Evolutionary conservation across 2,888 invertebrate genomes (phyloP).

Genomic region (Xestia c-nigrum): DNA sequence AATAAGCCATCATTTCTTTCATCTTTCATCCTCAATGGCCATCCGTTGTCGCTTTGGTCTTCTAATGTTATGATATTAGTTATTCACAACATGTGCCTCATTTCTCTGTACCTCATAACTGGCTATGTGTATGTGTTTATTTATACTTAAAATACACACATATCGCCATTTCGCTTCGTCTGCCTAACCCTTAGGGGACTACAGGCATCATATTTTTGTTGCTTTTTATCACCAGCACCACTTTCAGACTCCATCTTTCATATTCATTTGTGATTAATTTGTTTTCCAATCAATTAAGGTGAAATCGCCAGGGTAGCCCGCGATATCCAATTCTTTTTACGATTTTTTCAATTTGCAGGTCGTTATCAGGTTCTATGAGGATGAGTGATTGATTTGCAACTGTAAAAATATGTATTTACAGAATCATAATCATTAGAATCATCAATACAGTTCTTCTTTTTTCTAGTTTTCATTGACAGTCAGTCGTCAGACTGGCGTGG

Average conservation of each 20-base stretch:
- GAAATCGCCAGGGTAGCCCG: slow-evolving; percentile 1
- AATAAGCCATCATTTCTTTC: slow-evolving; percentile 15
- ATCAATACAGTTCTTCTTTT: neutral
- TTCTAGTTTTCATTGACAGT: neutral
- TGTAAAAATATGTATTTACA: neutral
- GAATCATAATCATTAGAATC: neutral
- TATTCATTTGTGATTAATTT: slow-evolving; percentile 7
- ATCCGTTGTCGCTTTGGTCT: slow-evolving; percentile 18
- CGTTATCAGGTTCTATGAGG: neutral
- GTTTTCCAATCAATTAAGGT: neutral
- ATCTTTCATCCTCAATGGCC: slow-evolving; percentile 11
- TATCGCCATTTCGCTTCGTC: neutral
- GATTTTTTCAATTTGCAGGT: neutral
- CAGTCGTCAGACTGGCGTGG: neutral
- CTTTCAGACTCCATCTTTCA: slow-evolving; percentile 38
- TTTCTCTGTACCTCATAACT: neutral
- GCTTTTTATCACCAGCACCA: slow-evolving; percentile 43
- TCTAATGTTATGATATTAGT: slow-evolving; percentile 13
- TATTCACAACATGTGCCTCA: neutral
- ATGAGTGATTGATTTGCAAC: neutral
- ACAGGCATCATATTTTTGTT: slow-evolving; percentile 8
- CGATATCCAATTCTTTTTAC: neutral
- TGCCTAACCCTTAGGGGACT: slow-evolving; percentile 8
- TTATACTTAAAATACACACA: neutral
- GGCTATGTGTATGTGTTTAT: neutral